A percentile compares a stretch with the other conserved stretches of the same genome.
These are phyloP conservation scores for Sitta europaea DNA, from an alignment of 2,113 vertebrate species.

Conservation along the genomic window DNA sequence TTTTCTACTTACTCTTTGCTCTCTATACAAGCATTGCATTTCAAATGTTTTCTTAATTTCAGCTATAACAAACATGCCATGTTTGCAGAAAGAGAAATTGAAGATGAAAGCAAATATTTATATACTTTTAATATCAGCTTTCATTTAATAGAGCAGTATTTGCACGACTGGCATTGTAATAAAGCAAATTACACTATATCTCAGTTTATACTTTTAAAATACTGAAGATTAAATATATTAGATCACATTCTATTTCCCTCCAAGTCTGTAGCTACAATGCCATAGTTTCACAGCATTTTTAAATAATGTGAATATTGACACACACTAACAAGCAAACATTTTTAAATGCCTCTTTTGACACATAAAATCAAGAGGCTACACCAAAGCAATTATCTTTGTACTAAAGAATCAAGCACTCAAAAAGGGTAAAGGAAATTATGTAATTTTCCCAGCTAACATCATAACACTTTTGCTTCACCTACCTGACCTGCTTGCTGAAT, in stretches of 20 bases:
- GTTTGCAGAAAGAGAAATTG: not conserved
- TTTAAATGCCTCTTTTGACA: not conserved
- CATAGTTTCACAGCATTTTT: not conserved
- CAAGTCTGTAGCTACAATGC: not conserved
- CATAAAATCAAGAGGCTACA: not conserved
- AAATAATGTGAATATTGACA: not conserved
- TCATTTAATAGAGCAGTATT: not conserved
- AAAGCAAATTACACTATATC: not conserved
- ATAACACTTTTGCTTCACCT: not conserved
- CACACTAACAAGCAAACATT: not conserved
- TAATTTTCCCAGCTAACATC: not conserved
- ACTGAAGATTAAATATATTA: not conserved
- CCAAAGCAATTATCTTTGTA: not conserved
- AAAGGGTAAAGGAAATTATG: not conserved
- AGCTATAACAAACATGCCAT: not conserved
- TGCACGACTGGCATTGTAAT: not conserved
- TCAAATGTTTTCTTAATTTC: not conserved
- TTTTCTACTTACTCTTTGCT: not conserved
- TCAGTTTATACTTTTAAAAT: not conserved
- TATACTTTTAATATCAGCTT: not conserved
- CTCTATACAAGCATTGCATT: not conserved
- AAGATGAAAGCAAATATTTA: not conserved
- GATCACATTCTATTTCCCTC: not conserved
- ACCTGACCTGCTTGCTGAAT: not conserved
- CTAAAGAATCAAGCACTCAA: not conserved